Evolutionary conservation across 2,888 invertebrate genomes (phyloP).

Genomic region (Nephrocerus scutellatus): DNA sequence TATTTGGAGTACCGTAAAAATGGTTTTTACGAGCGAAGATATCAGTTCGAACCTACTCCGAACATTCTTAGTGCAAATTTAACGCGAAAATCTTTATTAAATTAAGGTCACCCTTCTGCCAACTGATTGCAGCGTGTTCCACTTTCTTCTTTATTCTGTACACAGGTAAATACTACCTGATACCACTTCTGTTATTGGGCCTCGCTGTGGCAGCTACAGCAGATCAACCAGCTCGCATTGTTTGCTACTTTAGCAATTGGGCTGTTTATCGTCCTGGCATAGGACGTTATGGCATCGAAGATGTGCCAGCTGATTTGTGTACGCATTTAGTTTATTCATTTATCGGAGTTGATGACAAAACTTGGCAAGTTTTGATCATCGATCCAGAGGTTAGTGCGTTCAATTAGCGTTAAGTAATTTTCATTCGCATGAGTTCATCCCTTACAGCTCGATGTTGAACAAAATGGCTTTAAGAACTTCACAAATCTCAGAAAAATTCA

Average conservation of each 20-base stretch:
- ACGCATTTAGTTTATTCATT: constrained; percentile 86
- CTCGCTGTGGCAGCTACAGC: constrained; percentile 23
- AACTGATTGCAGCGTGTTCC: no score
- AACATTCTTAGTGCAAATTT: no score
- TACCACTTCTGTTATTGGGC: constrained; percentile 26
- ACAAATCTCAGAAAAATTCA: constrained; percentile 62
- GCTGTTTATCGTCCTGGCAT: constrained; percentile 76
- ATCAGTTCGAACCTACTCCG: no score
- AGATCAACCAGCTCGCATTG: constrained; percentile 49
- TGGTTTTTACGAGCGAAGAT: no score
- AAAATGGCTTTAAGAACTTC: constrained; percentile 73
- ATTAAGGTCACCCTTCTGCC: no score
- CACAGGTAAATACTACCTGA: constrained; percentile 11
- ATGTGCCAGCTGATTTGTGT: constrained; percentile 74
- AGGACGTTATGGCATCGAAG: constrained; percentile 75
- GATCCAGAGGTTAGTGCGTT: no score
- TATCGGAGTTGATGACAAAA: constrained; percentile 73
- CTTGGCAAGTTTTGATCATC: constrained; percentile 69
- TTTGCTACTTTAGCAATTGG: constrained; percentile 55
- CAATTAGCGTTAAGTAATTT: constrained; percentile 45
- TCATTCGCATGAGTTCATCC: constrained; percentile 44
- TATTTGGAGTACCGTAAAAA: no score
- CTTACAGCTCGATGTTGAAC: constrained; percentile 66
- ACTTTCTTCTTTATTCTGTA: no score
- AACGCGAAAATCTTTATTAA: no score